phyloP scores from a whole-genome alignment of 2,888 invertebrate genomes.

The Hesperia comma region DNA sequence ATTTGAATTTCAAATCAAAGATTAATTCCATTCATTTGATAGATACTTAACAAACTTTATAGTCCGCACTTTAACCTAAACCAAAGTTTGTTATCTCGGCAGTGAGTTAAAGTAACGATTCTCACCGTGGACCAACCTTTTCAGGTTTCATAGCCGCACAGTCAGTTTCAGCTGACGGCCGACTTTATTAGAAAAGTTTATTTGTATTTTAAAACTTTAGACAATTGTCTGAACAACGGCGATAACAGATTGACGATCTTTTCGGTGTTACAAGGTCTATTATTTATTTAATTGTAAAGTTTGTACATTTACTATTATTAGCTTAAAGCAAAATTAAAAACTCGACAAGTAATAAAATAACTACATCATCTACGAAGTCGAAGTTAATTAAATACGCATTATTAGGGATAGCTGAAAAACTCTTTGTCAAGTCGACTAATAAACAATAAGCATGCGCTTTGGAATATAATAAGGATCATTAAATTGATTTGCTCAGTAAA shows the following conservation, averaged over 20 bases:
- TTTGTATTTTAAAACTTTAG: conserved; percentile 54
- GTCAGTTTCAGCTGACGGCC: conserved; percentile 58
- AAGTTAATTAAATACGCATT: too few species aligned
- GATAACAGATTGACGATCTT: neutral
- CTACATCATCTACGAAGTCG: too few species aligned
- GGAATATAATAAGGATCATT: too few species aligned
- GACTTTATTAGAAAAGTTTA: conserved; percentile 64
- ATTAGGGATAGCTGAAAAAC: too few species aligned
- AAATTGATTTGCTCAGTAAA: too few species aligned
- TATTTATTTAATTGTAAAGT: too few species aligned
- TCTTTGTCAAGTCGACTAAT: too few species aligned
- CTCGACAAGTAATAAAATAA: too few species aligned
- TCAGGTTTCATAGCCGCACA: conserved; percentile 35
- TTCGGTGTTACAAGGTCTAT: neutral
- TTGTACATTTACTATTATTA: too few species aligned
- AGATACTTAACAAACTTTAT: neutral
- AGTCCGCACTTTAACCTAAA: conserved; percentile 12
- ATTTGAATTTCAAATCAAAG: neutral
- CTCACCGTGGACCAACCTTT: conserved; percentile 21
- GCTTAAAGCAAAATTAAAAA: too few species aligned
- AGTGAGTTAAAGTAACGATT: conserved; percentile 31
- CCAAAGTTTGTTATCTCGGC: conserved; percentile 29
- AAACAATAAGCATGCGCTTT: too few species aligned
- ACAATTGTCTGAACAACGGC: conserved; percentile 39
- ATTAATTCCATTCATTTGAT: conserved; percentile 2